Conservation (phyloP, 2,888 invertebrate genomes). For the Drosophila anomelani region DNA sequence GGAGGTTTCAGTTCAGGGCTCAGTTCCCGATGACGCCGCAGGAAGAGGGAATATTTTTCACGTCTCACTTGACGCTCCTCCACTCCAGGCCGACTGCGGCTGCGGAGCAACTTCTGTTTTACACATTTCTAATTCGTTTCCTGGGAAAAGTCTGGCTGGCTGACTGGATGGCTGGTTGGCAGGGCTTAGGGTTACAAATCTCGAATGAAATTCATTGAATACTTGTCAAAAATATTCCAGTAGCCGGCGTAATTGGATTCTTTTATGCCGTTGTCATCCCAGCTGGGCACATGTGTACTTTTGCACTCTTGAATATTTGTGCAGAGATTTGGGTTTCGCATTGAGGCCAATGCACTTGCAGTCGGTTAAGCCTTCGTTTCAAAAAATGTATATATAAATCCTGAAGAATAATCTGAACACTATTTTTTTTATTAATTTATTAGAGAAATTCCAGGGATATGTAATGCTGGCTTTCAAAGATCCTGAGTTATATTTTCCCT, state of each 20-base stretch:
- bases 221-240: constrained; percentile 76
- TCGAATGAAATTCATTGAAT: constrained; percentile 80
- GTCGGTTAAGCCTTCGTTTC: not conserved
- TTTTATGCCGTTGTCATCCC: constrained; percentile 30
- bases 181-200: constrained; percentile 65
- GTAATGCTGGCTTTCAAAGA: not conserved
- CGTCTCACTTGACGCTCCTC: constrained; percentile 20
- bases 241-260: constrained; percentile 71
- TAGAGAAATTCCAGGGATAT: not conserved
- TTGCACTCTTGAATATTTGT: constrained; percentile 70
- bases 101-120: constrained; percentile 76
- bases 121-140: constrained; percentile 79
- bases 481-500: not conserved
- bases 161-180: constrained; percentile 6
- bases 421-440: not conserved
- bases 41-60: constrained; percentile 49
- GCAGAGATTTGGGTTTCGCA: constrained; percentile 13
- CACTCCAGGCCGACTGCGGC: constrained; percentile 58
- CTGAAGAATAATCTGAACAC: not conserved
- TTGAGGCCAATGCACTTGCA: constrained; percentile 1
- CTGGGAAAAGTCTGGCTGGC: constrained; percentile 21
- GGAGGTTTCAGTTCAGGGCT: constrained; percentile 54
- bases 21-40: constrained; percentile 65
- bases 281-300: constrained; percentile 69
- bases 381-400: not conserved